Conservation (phyloP, 2,113 vertebrate species). For the Hydropotes inermis region DNA sequence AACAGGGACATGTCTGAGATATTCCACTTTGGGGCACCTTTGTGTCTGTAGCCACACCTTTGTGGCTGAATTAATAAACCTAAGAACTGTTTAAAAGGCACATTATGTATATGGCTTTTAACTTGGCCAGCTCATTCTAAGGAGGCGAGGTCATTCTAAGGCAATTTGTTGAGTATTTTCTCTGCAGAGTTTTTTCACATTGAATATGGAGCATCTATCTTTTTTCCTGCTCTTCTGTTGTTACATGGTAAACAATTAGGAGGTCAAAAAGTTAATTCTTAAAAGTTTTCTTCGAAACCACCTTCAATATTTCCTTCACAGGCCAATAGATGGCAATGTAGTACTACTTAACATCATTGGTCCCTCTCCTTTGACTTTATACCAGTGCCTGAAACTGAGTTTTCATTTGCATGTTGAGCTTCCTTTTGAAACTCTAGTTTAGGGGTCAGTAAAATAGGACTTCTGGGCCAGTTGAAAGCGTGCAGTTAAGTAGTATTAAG, state of each 20-base stretch:
- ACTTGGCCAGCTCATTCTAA: not conserved
- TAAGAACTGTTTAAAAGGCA: not conserved
- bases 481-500: not conserved
- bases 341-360: not conserved
- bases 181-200: not conserved
- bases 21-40: not conserved
- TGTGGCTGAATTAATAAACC: not conserved
- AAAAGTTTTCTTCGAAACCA: not conserved
- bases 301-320: not conserved
- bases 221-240: not conserved
- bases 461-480: not conserved
- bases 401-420: not conserved
- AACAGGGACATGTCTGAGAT: not conserved
- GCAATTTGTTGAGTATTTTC: not conserved
- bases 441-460: not conserved
- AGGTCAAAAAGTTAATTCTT: constrained; percentile 5
- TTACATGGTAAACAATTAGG: not conserved
- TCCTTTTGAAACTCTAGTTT: not conserved
- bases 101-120: not conserved
- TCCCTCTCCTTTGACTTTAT: not conserved
- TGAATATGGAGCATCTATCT: not conserved
- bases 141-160: not conserved
- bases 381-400: not conserved
- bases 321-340: constrained; percentile 65
- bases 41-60: not conserved